A percentile compares a stretch with the other conserved stretches of the same genome.
phyloP scores from a whole-genome alignment of 2,113 vertebrate genomes.

The Porphyrio hochstetteri region DNA sequence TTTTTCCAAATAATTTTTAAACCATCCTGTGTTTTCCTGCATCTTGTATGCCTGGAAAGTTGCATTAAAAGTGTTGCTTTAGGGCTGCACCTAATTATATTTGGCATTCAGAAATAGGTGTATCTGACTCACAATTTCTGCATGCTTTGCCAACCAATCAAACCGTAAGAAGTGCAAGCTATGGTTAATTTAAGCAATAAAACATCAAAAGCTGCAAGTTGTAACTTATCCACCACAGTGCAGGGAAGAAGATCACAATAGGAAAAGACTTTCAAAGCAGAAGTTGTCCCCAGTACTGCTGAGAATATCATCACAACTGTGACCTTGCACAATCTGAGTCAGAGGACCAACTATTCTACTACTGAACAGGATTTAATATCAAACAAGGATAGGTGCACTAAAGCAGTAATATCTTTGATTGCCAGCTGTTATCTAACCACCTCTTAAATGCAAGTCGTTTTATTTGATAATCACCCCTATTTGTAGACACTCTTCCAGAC shows the following conservation, averaged over 20 bases:
- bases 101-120: constrained; percentile 63
- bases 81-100: constrained; percentile 45
- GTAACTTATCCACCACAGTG: neutral
- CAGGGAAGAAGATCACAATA: constrained; percentile 9
- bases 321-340: neutral
- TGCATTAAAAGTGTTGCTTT: constrained; percentile 25
- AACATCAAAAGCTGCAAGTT: constrained; percentile 30
- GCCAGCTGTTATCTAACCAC: neutral
- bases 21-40: neutral
- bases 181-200: constrained; percentile 62
- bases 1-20: neutral
- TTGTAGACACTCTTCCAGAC: neutral
- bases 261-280: neutral
- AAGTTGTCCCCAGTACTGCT: neutral
- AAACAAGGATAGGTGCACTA: neutral
- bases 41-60: constrained; percentile 35
- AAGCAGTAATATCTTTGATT: neutral
- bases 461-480: neutral
- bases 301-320: neutral
- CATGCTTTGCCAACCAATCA: constrained; percentile 60
- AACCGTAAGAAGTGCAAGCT: constrained; percentile 20
- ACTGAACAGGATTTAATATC: neutral
- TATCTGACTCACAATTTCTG: constrained; percentile 70
- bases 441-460: neutral
- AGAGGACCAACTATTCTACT: neutral